Evolutionary conservation across 1,140 invertebrate genomes (phyloP).

Genomic region (Venturia canescens): DNA sequence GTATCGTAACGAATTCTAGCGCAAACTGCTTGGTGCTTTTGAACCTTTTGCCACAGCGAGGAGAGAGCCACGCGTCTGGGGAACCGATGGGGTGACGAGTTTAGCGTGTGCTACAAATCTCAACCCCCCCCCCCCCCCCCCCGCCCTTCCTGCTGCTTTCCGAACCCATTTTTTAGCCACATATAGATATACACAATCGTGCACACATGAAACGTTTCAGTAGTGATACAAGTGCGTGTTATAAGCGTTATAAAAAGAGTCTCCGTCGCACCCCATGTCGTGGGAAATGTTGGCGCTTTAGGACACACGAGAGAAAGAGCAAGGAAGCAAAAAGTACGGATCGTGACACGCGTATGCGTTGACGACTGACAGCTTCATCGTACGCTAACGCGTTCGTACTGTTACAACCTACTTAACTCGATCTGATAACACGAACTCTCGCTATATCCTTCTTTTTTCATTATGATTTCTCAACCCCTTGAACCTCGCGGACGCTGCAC

Average conservation of each 20-base stretch:
- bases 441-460: constrained; percentile 13
- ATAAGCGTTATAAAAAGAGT: constrained; percentile 35
- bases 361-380: constrained; percentile 37
- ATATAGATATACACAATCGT: background rate
- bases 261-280: constrained; percentile 22
- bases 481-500: background rate
- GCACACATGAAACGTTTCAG: background rate
- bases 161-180: background rate
- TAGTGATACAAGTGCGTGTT: constrained; percentile 14
- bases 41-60: constrained; percentile 26
- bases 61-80: constrained; percentile 39
- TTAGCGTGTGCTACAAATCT: constrained; percentile 59
- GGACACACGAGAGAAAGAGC: constrained; percentile 17
- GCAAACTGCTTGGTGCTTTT: constrained; percentile 38
- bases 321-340: constrained; percentile 22
- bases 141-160: too few species aligned
- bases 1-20: constrained; percentile 67
- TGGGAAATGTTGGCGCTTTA: constrained; percentile 22
- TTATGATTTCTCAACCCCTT: constrained; percentile 36
- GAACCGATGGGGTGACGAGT: constrained; percentile 44
- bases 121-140: constrained; percentile 53
- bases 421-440: constrained; percentile 35
- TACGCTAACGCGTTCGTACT: constrained; percentile 34
- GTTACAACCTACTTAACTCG: constrained; percentile 45
- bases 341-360: constrained; percentile 16